Evolutionary conservation across 2,113 vertebrate genomes (phyloP).

Genomic region (Myotis brandtii): DNA sequence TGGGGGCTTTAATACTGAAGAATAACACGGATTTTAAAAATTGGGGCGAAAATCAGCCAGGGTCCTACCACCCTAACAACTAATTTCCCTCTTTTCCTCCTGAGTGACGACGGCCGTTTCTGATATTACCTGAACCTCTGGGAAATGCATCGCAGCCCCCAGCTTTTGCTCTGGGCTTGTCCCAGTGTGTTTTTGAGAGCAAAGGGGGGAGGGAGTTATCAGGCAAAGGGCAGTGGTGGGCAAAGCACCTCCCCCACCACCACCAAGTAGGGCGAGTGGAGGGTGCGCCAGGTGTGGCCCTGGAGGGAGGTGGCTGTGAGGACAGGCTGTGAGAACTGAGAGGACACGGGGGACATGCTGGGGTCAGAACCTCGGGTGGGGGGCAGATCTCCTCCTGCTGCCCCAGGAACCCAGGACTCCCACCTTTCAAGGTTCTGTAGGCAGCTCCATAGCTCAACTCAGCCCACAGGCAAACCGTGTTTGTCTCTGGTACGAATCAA

Average conservation of each 20-base stretch:
- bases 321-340: not conserved
- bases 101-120: not conserved
- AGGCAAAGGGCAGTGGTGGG: not conserved
- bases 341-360: not conserved
- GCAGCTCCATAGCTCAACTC: fast-evolving
- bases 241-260: not conserved
- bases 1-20: fast-evolving
- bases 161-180: not conserved
- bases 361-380: not conserved
- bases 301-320: not conserved
- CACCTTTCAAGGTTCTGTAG: no score
- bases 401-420: not conserved
- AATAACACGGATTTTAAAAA: not conserved
- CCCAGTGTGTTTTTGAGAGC: not conserved
- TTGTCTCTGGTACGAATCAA: not conserved
- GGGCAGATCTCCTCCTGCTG: not conserved
- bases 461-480: not conserved
- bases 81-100: not conserved
- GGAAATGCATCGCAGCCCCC: fast-evolving
- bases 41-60: fast-evolving
- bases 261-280: not conserved
- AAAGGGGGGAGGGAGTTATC: not conserved
- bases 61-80: not conserved
- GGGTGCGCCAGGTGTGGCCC: not conserved
- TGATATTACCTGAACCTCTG: not conserved